phyloP scores from a whole-genome alignment of 1,140 invertebrate species.

The Lordiphosa clarofinis region DNA sequence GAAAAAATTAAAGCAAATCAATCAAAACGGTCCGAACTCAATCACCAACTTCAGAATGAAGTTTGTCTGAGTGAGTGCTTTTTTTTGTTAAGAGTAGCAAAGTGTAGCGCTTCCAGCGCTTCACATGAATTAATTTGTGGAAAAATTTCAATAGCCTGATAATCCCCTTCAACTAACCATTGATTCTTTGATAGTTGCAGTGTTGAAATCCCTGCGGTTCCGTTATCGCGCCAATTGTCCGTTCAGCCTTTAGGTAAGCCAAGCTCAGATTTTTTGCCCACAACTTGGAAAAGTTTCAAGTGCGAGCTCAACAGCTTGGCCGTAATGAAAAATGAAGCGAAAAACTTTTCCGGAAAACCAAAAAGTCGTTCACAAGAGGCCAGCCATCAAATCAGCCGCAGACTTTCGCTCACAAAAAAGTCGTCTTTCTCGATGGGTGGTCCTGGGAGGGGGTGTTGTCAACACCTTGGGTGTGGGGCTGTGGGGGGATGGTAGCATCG shows the following conservation, averaged over 20 bases:
- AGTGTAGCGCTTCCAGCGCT: too few species aligned
- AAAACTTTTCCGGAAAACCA: conserved; percentile 38
- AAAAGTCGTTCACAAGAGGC: conserved; percentile 1
- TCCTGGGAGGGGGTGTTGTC: conserved; percentile 30
- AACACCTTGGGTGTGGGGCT: conserved; percentile 30
- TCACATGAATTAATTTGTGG: too few species aligned
- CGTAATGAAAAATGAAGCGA: conserved; percentile 63
- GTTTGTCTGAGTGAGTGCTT: too few species aligned
- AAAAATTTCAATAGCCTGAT: too few species aligned
- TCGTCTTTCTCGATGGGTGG: neutral
- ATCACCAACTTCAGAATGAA: too few species aligned
- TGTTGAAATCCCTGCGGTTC: too few species aligned
- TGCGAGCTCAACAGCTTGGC: conserved; percentile 31
- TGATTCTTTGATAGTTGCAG: too few species aligned
- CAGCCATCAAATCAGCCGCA: conserved; percentile 29
- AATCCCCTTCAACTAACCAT: too few species aligned
- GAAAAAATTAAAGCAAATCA: too few species aligned
- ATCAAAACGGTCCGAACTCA: too few species aligned
- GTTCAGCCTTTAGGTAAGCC: conserved; percentile 6
- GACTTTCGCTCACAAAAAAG: conserved; percentile 18
- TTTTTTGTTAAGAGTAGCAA: too few species aligned
- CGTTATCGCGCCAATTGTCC: conserved; percentile 1
- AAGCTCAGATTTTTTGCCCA: conserved; percentile 4
- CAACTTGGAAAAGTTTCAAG: conserved; percentile 43
- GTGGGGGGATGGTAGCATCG: conserved; percentile 11